Evolutionary conservation across 2,888 invertebrate species (phyloP), one percentile per base, ranked within the genome.

Genomic region (Vanessa cardui): DNA sequence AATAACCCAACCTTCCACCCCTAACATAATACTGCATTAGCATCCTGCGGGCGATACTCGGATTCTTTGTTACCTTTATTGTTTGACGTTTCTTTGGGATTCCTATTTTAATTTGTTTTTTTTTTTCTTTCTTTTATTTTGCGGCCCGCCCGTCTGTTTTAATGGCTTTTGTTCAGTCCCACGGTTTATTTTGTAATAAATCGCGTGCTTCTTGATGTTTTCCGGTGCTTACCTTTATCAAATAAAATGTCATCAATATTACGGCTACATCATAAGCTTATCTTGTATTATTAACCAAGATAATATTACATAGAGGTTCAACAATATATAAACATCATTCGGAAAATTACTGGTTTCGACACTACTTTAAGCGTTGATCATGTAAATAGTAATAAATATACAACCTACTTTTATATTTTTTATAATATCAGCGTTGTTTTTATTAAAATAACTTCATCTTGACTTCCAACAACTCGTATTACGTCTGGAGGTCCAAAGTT

Each of bases 31-130:
- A 50, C 56, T 64, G 45, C 68, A 68, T 72, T 64, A 64, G 64
- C 62, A 66, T 61, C 33, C 70, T 46, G 59, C 64, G 39, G 49
- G 62, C 68, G 62, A 56, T 52, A 59, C 58, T 39, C 33, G 33
- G 62, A 61, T 61, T 68, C 66, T 62, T 67, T 69, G 58, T 67
- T 50, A 67, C 70, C 72, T 69, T 72, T 64, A 72, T 72, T 69
- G 69, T 73, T 66, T 65, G 70, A 72, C 64, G 68, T 70, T 72
- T 69, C 71, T 69, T 69, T 20, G 69, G 49, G 64, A 67, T 64
- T 67, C 61, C 45, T 64, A 58, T 63, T 67, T 67, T 64, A 71
- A 71, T 69, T 71, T 72, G 62, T 70, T 70, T 72, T 69, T 64
- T 68, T 66, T 70, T 73, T 39, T 39, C 9, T 39, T 39, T 39